Percentiles rank a stretch among this genome's conserved stretches.
Evolutionary conservation across 2,113 vertebrate genomes (phyloP).

Genomic region (Collichthys lucidus): DNA sequence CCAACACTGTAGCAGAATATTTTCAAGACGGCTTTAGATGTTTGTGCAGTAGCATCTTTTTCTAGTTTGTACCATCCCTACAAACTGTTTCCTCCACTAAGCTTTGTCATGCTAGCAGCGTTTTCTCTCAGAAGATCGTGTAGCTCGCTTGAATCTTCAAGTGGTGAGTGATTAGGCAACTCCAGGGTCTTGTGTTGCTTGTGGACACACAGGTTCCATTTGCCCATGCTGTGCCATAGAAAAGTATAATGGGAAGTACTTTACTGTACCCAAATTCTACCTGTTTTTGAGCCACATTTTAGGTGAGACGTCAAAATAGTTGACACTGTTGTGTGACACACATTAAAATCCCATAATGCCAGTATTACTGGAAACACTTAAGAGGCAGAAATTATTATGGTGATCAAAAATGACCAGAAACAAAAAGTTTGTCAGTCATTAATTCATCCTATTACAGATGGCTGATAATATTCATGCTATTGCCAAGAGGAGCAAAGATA

Average conservation of each 20-base stretch:
- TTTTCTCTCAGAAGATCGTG: conserved; percentile 3
- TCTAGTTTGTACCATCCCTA: conserved; percentile 11
- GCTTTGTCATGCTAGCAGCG: conserved; percentile 25
- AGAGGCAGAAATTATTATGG: neutral
- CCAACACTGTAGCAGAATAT: conserved; percentile 34
- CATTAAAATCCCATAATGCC: neutral
- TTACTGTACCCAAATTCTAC: neutral
- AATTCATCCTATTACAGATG: conserved; percentile 1
- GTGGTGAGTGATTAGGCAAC: neutral
- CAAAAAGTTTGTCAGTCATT: neutral
- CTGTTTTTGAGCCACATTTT: neutral
- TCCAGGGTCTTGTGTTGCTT: neutral
- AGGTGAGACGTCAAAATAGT: conserved; percentile 11
- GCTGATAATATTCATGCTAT: neutral
- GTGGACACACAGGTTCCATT: conserved; percentile 3
- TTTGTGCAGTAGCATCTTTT: conserved; percentile 38
- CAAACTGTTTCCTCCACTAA: conserved; percentile 22
- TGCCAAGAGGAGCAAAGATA: neutral
- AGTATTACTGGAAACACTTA: neutral
- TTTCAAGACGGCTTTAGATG: conserved; percentile 40
- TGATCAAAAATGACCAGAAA: neutral
- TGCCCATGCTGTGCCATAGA: conserved; percentile 16
- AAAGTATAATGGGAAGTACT: neutral
- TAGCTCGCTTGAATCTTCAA: conserved; percentile 3
- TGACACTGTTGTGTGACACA: neutral